Percentiles rank a stretch among this genome's conserved stretches.
phyloP scores from a whole-genome alignment of 2,888 invertebrate genomes.

The Gymnoscelis rufifasciata region DNA sequence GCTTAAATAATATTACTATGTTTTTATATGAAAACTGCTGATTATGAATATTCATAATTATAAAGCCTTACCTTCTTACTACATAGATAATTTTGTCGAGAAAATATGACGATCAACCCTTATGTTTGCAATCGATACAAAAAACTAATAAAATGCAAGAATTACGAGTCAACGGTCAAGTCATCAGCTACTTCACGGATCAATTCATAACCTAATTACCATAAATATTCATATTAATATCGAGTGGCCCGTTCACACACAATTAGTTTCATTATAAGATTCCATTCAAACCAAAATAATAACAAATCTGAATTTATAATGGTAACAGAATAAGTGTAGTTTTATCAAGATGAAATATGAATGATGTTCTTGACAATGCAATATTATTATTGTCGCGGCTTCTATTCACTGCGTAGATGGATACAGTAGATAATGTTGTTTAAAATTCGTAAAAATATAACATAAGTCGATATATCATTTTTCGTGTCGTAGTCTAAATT shows the following conservation, averaged over 20 bases:
- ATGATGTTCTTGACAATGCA: constrained; percentile 56
- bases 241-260: constrained; percentile 64
- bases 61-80: too few relatives aligned
- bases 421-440: too few relatives aligned
- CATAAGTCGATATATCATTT: constrained; percentile 26
- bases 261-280: constrained; percentile 72
- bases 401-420: constrained; percentile 39
- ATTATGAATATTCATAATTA: too few relatives aligned
- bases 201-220: constrained; percentile 44
- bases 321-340: constrained; percentile 68
- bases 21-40: too few relatives aligned
- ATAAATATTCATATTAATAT: constrained; percentile 66
- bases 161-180: constrained; percentile 24
- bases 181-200: constrained; percentile 39
- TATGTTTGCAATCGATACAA: background rate
- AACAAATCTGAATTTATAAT: constrained; percentile 68
- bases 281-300: constrained; percentile 54
- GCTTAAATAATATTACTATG: too few relatives aligned
- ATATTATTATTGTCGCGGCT: constrained; percentile 71
- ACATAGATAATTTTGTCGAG: background rate
- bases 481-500: constrained; percentile 19
- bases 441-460: too few relatives aligned
- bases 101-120: background rate
- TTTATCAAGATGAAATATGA: constrained; percentile 67
- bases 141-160: constrained; percentile 7